Percentiles rank a stretch among this genome's conserved stretches.
These are phyloP conservation scores for Hydrotaea diabolus DNA, from an alignment of 2,888 invertebrate species.

Conservation along the genomic window DNA sequence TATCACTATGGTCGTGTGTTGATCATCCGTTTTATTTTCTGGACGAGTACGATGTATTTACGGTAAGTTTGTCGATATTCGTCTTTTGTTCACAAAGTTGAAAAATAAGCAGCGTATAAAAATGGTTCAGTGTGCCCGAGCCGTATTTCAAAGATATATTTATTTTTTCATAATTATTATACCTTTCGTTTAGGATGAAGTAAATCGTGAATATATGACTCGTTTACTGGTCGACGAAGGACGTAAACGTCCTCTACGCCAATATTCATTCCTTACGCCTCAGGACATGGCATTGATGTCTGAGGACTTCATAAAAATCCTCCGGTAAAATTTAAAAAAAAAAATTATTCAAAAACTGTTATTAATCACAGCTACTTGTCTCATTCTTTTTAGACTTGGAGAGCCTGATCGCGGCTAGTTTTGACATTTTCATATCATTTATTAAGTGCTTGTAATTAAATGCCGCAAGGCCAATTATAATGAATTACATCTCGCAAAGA, in stretches of 20 bases:
- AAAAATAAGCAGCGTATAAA: no score
- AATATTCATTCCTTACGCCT: conserved; percentile 95
- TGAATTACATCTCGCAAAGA: no score
- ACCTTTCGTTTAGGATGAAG: conserved; percentile 86
- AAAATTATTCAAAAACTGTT: neutral
- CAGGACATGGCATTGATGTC: conserved; percentile 85
- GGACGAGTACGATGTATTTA: conserved; percentile 98
- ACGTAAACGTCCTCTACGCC: conserved; percentile 84
- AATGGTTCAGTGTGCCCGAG: no score
- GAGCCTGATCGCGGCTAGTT: conserved; percentile 61
- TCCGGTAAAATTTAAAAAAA: conserved; percentile 81
- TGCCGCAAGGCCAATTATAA: no score
- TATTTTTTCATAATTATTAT: neutral
- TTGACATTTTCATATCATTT: no score
- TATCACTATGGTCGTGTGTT: conserved; percentile 95
- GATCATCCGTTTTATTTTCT: conserved; percentile 95
- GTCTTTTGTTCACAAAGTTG: no score
- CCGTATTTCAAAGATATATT: no score
- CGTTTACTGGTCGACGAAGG: conserved; percentile 90
- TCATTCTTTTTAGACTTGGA: conserved; percentile 58
- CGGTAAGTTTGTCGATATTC: conserved; percentile 85
- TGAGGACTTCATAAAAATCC: conserved; percentile 83
- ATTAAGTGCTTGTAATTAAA: no score
- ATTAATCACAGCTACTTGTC: conserved; percentile 30
- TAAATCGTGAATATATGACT: conserved; percentile 90